These are phyloP conservation scores for Neodon shergylaensis DNA, from an alignment of 2,113 vertebrate genomes.

Conservation along the genomic window DNA sequence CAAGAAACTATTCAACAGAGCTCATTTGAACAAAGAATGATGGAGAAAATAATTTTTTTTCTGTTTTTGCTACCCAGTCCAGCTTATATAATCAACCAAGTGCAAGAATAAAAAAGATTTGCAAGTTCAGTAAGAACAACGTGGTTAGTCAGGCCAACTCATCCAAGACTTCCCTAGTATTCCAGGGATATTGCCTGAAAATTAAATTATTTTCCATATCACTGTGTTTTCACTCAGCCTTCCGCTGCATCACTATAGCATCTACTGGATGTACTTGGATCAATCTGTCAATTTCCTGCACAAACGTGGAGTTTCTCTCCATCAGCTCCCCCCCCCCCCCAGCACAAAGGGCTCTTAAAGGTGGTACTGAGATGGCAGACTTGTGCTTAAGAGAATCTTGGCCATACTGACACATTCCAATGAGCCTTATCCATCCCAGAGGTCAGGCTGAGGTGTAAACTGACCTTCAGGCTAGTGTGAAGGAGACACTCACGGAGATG, in stretches of 20 bases:
- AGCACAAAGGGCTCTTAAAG: not conserved
- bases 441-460: not conserved
- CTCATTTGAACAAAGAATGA: conserved; percentile 37
- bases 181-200: not conserved
- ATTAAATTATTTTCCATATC: conserved; percentile 35
- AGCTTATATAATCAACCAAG: conserved; percentile 48
- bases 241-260: not conserved
- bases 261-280: not conserved
- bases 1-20: conserved; percentile 43
- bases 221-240: conserved; percentile 33
- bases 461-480: not conserved
- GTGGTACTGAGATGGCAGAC: not conserved
- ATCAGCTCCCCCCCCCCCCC: not conserved
- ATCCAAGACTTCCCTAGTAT: conserved; percentile 29
- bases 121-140: not conserved
- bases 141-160: not conserved
- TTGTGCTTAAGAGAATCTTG: not conserved
- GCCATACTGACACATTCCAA: not conserved
- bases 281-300: not conserved
- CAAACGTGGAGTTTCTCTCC: not conserved
- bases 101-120: conserved; percentile 36
- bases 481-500: not conserved
- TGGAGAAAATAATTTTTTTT: not conserved
- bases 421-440: not conserved
- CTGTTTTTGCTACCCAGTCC: not conserved